Percentiles rank a stretch among this genome's conserved stretches.
Evolutionary conservation across 2,888 invertebrate species (phyloP).

Genomic region (Thysanoteuthis rhombus): DNA sequence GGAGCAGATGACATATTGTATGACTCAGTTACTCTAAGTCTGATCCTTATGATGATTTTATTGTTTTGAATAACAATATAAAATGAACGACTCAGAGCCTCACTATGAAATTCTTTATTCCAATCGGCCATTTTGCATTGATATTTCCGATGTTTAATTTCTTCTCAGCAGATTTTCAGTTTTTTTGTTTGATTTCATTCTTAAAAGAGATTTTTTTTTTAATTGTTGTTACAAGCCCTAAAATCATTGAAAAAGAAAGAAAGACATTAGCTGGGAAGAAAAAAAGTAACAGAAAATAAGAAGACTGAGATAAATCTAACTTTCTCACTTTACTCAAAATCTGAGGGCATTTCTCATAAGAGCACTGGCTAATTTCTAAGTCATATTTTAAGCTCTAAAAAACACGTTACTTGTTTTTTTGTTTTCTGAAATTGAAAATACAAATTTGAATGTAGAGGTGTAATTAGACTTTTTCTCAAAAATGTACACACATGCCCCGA

Average conservation of each 20-base stretch:
- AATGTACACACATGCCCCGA: too few relatives aligned
- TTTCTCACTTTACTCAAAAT: neutral
- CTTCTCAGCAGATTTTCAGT: neutral
- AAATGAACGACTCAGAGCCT: neutral
- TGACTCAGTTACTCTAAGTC: neutral
- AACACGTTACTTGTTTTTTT: too few relatives aligned
- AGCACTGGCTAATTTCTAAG: too few relatives aligned
- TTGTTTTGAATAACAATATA: neutral
- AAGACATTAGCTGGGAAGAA: neutral
- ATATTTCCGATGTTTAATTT: neutral
- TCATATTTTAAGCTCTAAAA: too few relatives aligned
- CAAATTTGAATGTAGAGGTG: too few relatives aligned
- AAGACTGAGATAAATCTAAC: neutral
- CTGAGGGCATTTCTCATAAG: too few relatives aligned
- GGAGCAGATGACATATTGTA: neutral
- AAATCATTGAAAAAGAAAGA: neutral
- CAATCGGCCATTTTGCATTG: neutral
- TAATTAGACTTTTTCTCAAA: too few relatives aligned
- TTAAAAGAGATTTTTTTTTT: neutral
- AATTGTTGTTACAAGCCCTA: neutral
- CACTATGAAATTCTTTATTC: neutral
- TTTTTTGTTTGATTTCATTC: neutral
- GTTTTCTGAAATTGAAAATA: too few relatives aligned
- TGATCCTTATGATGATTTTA: neutral
- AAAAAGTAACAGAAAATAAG: neutral